phyloP scores from a whole-genome alignment of 2,113 vertebrate genomes.

The Pteronura brasiliensis region DNA sequence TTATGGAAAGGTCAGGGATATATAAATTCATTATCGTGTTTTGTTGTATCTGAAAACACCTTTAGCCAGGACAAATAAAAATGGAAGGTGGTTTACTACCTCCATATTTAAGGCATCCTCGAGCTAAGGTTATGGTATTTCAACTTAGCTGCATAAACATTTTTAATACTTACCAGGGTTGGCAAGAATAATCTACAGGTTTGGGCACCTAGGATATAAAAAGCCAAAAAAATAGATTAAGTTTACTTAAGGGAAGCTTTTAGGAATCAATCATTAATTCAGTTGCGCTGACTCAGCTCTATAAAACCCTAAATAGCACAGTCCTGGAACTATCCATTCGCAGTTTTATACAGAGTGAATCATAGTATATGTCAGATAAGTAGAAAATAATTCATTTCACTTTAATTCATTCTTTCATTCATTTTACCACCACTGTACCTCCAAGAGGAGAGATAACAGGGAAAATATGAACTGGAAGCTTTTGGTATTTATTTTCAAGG shows the following conservation, averaged over 20 bases:
- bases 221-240: slow-evolving; percentile 70
- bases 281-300: slow-evolving; percentile 65
- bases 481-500: slow-evolving; percentile 54
- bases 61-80: slow-evolving; percentile 38
- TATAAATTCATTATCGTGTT: background rate
- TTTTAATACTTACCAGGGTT: slow-evolving; percentile 89
- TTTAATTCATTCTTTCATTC: slow-evolving; percentile 70
- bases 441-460: slow-evolving; percentile 7
- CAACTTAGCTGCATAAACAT: slow-evolving; percentile 59
- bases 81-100: slow-evolving; percentile 39
- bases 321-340: slow-evolving; percentile 23
- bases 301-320: slow-evolving; percentile 54
- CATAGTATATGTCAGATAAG: slow-evolving; percentile 40
- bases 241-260: slow-evolving; percentile 66
- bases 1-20: background rate
- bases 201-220: slow-evolving; percentile 90
- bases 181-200: slow-evolving; percentile 94
- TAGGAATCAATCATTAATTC: slow-evolving; percentile 72
- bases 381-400: slow-evolving; percentile 58
- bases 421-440: slow-evolving; percentile 38
- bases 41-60: slow-evolving; percentile 20
- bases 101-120: background rate
- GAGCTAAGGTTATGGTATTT: slow-evolving; percentile 49
- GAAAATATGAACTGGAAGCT: slow-evolving; percentile 57
- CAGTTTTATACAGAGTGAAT: slow-evolving; percentile 44